Evolutionary conservation across 2,888 invertebrate genomes (phyloP).

Genomic region (Anaspis maculata): DNA sequence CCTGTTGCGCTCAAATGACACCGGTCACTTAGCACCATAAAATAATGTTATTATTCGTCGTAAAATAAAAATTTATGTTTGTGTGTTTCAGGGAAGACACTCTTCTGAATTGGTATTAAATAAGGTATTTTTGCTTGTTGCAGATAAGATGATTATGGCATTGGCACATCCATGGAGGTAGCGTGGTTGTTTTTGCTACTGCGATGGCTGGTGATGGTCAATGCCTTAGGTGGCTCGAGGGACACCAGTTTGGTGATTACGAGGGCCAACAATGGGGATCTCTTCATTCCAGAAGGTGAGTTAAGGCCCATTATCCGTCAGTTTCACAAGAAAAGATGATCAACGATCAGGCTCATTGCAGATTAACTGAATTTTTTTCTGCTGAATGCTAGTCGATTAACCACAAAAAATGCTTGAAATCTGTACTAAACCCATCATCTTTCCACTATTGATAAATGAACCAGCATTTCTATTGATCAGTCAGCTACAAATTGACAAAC

Average conservation of each 20-base stretch:
- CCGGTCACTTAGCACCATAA: conserved; percentile 4
- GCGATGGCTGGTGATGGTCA: conserved; percentile 11
- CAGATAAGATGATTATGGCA: conserved; percentile 13
- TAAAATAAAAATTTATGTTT: neutral
- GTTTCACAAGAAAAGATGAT: no score
- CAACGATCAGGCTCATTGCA: no score
- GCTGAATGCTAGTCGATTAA: no score
- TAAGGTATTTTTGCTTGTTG: conserved; percentile 1
- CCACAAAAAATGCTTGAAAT: no score
- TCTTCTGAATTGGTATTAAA: neutral
- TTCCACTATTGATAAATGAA: no score
- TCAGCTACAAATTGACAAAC: no score
- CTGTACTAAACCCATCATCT: no score
- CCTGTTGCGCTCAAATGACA: conserved; percentile 1
- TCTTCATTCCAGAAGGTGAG: conserved; percentile 49
- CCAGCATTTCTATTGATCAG: no score
- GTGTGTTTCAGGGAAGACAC: no score
- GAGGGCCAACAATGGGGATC: conserved; percentile 52
- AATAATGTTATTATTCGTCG: conserved; percentile 3
- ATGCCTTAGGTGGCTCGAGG: conserved; percentile 6
- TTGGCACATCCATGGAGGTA: conserved; percentile 14
- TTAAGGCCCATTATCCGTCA: neutral
- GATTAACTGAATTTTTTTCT: no score
- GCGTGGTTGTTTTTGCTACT: conserved; percentile 9
- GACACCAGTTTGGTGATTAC: conserved; percentile 37